Evolutionary conservation across 2,113 vertebrate species (phyloP).

Genomic region (Corydoras maculifer): DNA sequence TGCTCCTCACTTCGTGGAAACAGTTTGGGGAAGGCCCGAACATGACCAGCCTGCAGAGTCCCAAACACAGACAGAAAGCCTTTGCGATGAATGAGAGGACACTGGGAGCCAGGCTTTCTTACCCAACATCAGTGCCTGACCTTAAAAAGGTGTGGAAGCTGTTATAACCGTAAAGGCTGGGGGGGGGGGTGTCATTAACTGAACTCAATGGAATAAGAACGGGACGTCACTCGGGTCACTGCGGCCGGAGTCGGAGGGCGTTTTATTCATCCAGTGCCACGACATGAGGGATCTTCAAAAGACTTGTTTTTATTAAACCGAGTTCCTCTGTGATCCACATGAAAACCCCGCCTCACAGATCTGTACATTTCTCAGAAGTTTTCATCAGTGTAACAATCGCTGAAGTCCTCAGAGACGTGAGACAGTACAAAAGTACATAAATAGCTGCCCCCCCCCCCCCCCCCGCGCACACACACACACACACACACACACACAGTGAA

Average conservation of each 20-base stretch:
- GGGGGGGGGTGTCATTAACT: not conserved
- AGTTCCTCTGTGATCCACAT: constrained; percentile 75
- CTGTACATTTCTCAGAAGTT: constrained; percentile 66
- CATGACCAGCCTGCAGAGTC: too few relatives aligned
- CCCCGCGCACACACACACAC: not conserved
- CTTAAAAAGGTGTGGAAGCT: too few relatives aligned
- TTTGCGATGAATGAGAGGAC: too few relatives aligned
- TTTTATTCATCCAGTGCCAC: not conserved
- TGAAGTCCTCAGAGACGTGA: constrained; percentile 60
- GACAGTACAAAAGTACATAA: constrained; percentile 65
- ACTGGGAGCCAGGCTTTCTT: too few relatives aligned
- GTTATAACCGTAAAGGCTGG: too few relatives aligned
- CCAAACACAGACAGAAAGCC: too few relatives aligned
- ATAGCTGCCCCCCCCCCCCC: constrained; percentile 14
- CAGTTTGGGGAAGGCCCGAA: too few relatives aligned
- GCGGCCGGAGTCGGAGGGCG: too few relatives aligned
- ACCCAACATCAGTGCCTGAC: too few relatives aligned
- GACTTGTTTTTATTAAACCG: constrained; percentile 83
- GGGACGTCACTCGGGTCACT: too few relatives aligned
- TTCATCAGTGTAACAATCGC: constrained; percentile 28
- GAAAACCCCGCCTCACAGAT: constrained; percentile 78
- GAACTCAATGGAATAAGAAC: not conserved
- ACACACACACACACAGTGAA: too few relatives aligned
- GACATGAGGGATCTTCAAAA: constrained; percentile 57
- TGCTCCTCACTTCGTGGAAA: too few relatives aligned